Evolutionary conservation across 1,140 invertebrate genomes (phyloP).

Genomic region (Aphelinus atriplicis): DNA sequence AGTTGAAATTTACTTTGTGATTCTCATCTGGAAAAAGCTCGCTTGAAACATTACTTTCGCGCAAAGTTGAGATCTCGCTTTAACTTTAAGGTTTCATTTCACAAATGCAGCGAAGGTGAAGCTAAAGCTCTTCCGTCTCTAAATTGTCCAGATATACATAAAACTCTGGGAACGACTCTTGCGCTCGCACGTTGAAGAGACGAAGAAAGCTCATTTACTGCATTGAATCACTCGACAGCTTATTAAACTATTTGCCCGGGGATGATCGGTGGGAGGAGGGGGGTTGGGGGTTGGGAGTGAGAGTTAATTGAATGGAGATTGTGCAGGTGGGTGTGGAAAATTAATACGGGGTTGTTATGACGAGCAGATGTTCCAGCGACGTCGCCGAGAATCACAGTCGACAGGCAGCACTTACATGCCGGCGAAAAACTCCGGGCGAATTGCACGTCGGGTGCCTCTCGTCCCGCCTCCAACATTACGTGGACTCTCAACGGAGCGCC

Average conservation of each 20-base stretch:
- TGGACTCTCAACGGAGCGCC: conserved; percentile 85
- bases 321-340: conserved; percentile 21
- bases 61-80: conserved; percentile 14
- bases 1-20: conserved; percentile 17
- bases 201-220: not conserved
- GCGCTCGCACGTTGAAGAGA: not conserved
- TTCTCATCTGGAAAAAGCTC: conserved; percentile 21
- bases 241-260: conserved; percentile 8
- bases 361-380: conserved; percentile 62
- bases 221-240: conserved; percentile 4
- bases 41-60: conserved; percentile 10
- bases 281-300: not conserved
- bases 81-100: conserved; percentile 17
- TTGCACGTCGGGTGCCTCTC: conserved; percentile 78
- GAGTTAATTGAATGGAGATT: not conserved
- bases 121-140: not conserved
- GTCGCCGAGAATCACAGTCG: conserved; percentile 56
- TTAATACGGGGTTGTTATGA: conserved; percentile 46
- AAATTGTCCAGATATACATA: conserved; percentile 16
- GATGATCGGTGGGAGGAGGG: not conserved
- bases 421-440: conserved; percentile 79
- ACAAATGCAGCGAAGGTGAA: conserved; percentile 10
- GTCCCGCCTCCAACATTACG: conserved; percentile 80
- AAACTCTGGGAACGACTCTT: not conserved
- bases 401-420: conserved; percentile 62